Percentiles rank a stretch among this genome's conserved stretches.
Conservation (phyloP, 2,888 invertebrate species). For the Cryptus viduatorius region DNA sequence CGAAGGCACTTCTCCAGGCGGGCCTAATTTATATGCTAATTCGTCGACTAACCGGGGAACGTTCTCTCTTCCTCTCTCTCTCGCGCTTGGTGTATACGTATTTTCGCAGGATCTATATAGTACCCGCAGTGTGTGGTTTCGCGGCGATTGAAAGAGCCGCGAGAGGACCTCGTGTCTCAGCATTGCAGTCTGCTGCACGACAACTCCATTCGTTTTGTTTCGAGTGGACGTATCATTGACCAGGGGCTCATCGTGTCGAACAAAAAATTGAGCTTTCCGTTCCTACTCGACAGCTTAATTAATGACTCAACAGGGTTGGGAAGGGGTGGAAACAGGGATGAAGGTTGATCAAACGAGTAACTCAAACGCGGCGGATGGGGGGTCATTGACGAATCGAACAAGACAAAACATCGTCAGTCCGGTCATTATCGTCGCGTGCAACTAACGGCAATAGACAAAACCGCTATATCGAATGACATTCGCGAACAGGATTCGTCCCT, state of each 20-base stretch:
- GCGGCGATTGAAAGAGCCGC: slow-evolving; percentile 35
- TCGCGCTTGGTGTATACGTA: slow-evolving; percentile 32
- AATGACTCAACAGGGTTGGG: neutral
- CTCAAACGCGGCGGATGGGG: neutral
- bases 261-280: slow-evolving; percentile 45
- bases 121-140: slow-evolving; percentile 25
- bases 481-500: neutral
- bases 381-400: slow-evolving; percentile 18
- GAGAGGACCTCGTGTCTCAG: slow-evolving; percentile 44
- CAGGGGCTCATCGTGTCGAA: neutral
- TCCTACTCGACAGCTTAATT: slow-evolving; percentile 43
- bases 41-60: slow-evolving; percentile 72
- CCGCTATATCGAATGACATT: slow-evolving; percentile 38
- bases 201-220: slow-evolving; percentile 46
- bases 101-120: slow-evolving; percentile 6
- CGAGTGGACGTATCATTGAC: slow-evolving; percentile 29
- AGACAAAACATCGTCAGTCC: slow-evolving; percentile 42
- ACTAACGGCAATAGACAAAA: slow-evolving; percentile 31
- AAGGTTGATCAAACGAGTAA: neutral
- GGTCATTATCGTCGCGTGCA: slow-evolving; percentile 35
- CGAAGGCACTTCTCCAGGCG: slow-evolving; percentile 62
- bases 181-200: slow-evolving; percentile 48
- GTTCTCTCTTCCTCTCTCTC: slow-evolving; percentile 51
- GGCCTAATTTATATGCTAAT: slow-evolving; percentile 83
- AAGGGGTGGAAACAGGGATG: neutral